Conservation (phyloP, 1,140 invertebrate genomes). For the Phthorimaea operculella region DNA sequence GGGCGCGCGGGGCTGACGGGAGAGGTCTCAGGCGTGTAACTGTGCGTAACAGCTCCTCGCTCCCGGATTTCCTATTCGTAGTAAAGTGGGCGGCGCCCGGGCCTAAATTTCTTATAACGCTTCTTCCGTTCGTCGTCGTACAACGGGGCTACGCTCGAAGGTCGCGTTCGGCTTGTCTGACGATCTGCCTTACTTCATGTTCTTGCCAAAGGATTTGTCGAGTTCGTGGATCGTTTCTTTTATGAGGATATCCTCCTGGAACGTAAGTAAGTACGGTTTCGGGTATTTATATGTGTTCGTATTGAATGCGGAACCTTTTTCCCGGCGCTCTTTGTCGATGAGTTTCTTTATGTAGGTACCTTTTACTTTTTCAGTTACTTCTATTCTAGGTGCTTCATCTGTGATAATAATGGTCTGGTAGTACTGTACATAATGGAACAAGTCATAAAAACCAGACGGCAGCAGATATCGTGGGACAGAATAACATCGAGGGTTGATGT, state of each 20-base stretch:
- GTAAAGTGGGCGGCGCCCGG: conserved; percentile 61
- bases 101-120: conserved; percentile 59
- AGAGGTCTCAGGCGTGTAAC: conserved; percentile 64
- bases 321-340: conserved; percentile 24
- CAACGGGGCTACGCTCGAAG: conserved; percentile 44
- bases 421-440: background rate
- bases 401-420: no score
- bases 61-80: conserved; percentile 67
- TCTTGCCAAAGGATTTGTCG: conserved; percentile 62
- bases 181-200: conserved; percentile 60
- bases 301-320: conserved; percentile 33
- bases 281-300: conserved; percentile 50
- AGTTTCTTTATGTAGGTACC: background rate
- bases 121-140: conserved; percentile 53
- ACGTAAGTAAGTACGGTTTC: conserved; percentile 50
- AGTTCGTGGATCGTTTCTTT: conserved; percentile 58
- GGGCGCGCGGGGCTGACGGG: conserved; percentile 24
- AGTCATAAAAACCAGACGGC: conserved; percentile 52
- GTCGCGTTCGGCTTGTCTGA: conserved; percentile 56
- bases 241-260: conserved; percentile 46
- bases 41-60: conserved; percentile 68
- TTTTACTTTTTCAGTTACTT: no score
- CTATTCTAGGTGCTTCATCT: no score
- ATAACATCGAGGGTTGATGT: conserved; percentile 22
- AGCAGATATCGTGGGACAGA: conserved; percentile 21